A percentile compares a stretch with the other conserved stretches of the same genome.
phyloP scores from a whole-genome alignment of 2,797 vertebrate genomes.

The Triplophysa yarkandensis region DNA sequence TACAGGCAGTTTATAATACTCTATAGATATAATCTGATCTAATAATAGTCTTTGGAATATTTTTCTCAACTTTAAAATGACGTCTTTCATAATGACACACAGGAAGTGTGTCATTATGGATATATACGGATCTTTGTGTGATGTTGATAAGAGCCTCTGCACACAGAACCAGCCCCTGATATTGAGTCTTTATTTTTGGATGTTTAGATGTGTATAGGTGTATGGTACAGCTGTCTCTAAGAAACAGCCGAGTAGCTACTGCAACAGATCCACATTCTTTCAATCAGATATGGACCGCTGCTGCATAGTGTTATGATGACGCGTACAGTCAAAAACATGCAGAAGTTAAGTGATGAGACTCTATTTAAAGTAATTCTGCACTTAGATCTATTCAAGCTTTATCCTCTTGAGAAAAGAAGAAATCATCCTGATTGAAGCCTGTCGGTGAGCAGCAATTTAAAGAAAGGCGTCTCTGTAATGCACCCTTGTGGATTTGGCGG shows the following conservation, averaged over 20 bases:
- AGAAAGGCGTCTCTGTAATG: not conserved
- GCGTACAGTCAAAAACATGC: not conserved
- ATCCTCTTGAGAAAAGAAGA: not conserved
- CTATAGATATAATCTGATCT: no score
- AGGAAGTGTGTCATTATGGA: no score
- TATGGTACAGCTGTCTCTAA: not conserved
- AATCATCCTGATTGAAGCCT: constrained; percentile 1
- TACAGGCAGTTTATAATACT: no score
- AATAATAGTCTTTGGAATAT: no score
- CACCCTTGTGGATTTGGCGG: not conserved
- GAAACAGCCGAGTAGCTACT: not conserved
- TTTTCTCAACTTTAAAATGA: not conserved
- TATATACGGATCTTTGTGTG: no score
- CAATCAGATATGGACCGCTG: not conserved
- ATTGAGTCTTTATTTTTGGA: no score
- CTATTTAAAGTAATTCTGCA: not conserved
- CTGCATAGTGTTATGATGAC: not conserved
- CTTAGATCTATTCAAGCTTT: not conserved
- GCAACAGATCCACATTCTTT: not conserved
- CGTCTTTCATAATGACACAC: not conserved
- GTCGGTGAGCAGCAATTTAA: not conserved
- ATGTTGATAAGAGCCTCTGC: not conserved
- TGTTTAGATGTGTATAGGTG: not conserved
- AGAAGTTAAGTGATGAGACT: not conserved
- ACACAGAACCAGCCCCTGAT: no score